phyloP scores from a whole-genome alignment of 2,797 vertebrate genomes.

The Catamblyrhynchus diadema region DNA sequence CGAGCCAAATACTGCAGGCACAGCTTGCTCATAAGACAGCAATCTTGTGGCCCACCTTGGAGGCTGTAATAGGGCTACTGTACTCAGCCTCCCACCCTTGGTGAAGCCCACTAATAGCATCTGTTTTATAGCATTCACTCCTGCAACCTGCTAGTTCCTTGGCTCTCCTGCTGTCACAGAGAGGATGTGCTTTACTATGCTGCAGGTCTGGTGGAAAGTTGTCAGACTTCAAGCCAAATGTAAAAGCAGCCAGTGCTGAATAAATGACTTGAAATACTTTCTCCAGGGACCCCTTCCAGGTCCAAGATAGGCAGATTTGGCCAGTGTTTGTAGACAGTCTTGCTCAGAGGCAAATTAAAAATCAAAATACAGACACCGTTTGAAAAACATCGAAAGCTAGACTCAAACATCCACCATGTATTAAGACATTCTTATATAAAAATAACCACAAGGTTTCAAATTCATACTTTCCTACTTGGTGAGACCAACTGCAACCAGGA shows the following conservation, averaged over 20 bases:
- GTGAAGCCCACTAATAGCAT: slow-evolving; percentile 71
- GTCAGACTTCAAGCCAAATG: slow-evolving; percentile 71
- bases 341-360: slow-evolving; percentile 77
- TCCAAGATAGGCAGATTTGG: slow-evolving; percentile 74
- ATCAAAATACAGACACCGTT: slow-evolving; percentile 77
- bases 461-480: slow-evolving; percentile 80
- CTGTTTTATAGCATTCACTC: slow-evolving; percentile 70
- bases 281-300: slow-evolving; percentile 75
- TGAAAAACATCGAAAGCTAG: slow-evolving; percentile 76
- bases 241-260: slow-evolving; percentile 68
- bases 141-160: slow-evolving; percentile 73
- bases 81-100: slow-evolving; percentile 68
- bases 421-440: slow-evolving; percentile 79
- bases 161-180: slow-evolving; percentile 50
- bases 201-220: slow-evolving; percentile 77
- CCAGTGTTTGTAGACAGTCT: slow-evolving; percentile 73
- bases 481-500: slow-evolving; percentile 76
- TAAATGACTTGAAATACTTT: slow-evolving; percentile 76
- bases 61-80: slow-evolving; percentile 72
- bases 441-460: slow-evolving; percentile 76
- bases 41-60: slow-evolving; percentile 66
- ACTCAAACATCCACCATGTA: slow-evolving; percentile 77
- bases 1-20: slow-evolving; percentile 66
- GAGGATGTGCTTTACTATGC: slow-evolving; percentile 73
- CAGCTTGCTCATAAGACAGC: slow-evolving; percentile 64